phyloP scores from a whole-genome alignment of 2,888 invertebrate genomes.

The Onchidella celtica region DNA sequence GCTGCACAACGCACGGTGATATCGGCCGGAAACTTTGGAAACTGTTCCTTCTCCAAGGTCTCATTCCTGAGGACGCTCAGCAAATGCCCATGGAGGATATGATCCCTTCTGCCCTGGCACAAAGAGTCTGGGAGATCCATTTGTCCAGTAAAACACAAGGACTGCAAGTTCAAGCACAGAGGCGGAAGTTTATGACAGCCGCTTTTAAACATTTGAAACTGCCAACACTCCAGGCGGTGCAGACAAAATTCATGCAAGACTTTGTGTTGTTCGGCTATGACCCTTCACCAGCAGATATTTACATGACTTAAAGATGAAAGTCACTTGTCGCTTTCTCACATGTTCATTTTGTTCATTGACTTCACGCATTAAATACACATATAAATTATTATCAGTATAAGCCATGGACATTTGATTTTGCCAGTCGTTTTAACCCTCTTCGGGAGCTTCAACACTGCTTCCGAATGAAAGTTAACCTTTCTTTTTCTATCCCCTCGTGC shows the following conservation, averaged over 20 bases:
- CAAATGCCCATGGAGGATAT: background rate
- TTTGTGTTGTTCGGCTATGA: background rate
- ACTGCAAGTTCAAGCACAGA: background rate
- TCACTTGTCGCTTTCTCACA: no score
- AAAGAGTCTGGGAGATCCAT: background rate
- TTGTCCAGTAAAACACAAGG: background rate
- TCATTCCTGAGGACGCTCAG: conserved; percentile 54
- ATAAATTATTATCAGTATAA: no score
- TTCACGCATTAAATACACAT: no score
- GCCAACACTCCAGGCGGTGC: background rate
- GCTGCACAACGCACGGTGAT: conserved; percentile 44
- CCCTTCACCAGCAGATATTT: background rate
- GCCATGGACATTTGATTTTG: no score
- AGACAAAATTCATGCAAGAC: background rate
- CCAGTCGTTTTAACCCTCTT: no score
- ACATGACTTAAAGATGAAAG: no score
- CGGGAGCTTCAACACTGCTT: no score
- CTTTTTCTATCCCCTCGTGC: no score
- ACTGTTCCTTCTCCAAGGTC: conserved; percentile 60
- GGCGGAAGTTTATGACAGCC: background rate
- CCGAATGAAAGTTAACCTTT: no score
- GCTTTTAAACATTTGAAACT: background rate
- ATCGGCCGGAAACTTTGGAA: conserved; percentile 58
- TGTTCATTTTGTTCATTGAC: no score
- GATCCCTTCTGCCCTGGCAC: background rate